Base-by-base conservation (phyloP, 2,888 invertebrate species). In the Pseudolycoriella hygida region DNA sequence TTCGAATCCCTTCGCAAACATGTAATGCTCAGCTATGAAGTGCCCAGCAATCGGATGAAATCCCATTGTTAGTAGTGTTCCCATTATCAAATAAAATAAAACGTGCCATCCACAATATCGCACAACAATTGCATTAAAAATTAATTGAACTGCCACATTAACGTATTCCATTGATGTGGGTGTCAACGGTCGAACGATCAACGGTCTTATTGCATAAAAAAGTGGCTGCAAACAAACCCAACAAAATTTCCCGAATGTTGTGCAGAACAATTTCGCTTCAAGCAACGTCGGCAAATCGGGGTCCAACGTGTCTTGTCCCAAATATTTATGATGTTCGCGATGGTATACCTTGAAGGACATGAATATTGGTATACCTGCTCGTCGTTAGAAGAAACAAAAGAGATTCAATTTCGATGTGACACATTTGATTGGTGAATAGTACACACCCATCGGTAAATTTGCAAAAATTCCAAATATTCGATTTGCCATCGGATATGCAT, bases 11-110 rank as follows among this genome's bases (percentile, higher is more conserved):
- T 92, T 86, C 53, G 74, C 75, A 67, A 90, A 94, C 85, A 93
- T 89, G 64, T 94, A 94, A 67, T 94, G 94, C 55, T 94, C 94
- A 0, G 92, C 89, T 54, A 94, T 80, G 61, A 94, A 96, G 64
- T 94, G 94, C 0, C 93, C 94, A 45, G 94, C 92, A 1, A 93
- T 85, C 0, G 92, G 93, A 66, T 93, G 93, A 0, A 90, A 65
- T 0, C 92, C 92, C 82, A 90, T 89, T 1, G 92, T 85, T 69
- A 92, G 69, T 3, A 89, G 58, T 1, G 83, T 80, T 3, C 90
- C 92, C 17, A 71, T 64, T 3, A 86, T 61, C 46, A 93, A 67
- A 58, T 92, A 94, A 1, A 75, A 71, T 12, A 93, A 56, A 0
- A 86, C 76, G 58, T 82, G 82, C 52, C 76, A 73, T 53, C 84